A percentile compares a stretch with the other conserved stretches of the same genome.
Evolutionary conservation across 2,113 vertebrate species (phyloP).

Genomic region (Manacus vitellinus): DNA sequence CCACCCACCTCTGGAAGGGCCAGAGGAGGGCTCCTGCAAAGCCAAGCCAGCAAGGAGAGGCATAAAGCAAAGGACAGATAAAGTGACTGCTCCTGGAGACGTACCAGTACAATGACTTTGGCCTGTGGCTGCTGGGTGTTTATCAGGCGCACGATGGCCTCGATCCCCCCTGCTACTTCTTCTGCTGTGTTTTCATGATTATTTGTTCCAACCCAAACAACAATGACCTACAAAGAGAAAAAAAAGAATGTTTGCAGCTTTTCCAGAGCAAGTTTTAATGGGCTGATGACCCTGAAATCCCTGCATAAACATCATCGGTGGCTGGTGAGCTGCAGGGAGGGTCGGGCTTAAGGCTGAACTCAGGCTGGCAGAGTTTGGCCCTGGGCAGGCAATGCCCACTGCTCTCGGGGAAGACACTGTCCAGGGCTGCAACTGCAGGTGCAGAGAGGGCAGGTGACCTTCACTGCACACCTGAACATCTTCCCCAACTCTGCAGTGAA

Average conservation of each 20-base stretch:
- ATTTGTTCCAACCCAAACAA: constrained; percentile 97
- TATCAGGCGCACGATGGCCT: constrained; percentile 88
- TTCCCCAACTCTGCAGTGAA: background rate
- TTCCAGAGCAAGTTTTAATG: accelerated
- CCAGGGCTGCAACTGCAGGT: background rate
- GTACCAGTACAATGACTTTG: constrained; percentile 92
- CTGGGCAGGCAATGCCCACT: background rate
- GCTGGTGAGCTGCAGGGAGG: accelerated
- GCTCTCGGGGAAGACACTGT: background rate
- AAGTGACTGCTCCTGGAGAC: background rate
- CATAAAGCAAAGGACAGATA: background rate
- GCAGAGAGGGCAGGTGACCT: no score
- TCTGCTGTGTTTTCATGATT: constrained; percentile 93
- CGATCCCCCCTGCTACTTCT: constrained; percentile 91
- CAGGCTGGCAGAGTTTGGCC: background rate
- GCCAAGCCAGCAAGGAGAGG: background rate
- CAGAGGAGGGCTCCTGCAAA: background rate
- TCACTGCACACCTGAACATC: background rate
- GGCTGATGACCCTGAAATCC: background rate
- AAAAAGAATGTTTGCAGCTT: background rate
- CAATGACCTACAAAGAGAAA: constrained; percentile 82
- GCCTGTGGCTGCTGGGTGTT: constrained; percentile 88
- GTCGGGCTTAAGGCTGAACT: background rate
- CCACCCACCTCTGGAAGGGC: background rate
- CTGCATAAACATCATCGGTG: accelerated